Conservation (phyloP, 1,140 invertebrate species). For the Aphaenogaster rudis region DNA sequence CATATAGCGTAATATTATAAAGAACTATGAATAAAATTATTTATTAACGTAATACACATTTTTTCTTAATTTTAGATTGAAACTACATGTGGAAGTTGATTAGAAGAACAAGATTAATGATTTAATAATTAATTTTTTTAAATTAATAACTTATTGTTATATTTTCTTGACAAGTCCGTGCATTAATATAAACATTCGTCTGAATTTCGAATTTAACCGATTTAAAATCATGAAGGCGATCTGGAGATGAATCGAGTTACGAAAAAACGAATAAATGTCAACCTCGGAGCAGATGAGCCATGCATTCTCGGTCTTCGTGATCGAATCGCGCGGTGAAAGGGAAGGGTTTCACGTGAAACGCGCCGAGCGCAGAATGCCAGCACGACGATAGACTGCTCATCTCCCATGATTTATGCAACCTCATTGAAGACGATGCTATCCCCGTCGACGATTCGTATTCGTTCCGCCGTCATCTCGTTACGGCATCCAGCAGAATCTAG, state of each 20-base stretch:
- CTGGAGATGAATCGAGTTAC: constrained; percentile 40
- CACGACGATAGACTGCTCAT: constrained; percentile 64
- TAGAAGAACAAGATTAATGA: background rate
- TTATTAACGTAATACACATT: background rate
- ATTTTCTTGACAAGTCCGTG: background rate
- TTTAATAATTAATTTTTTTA: background rate
- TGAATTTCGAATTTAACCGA: background rate
- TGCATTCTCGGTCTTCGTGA: constrained; percentile 59
- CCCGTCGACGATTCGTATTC: constrained; percentile 51
- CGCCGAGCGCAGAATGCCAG: constrained; percentile 69
- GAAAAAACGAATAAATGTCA: constrained; percentile 73
- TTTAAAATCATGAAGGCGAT: constrained; percentile 2
- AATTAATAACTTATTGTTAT: background rate
- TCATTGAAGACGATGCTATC: constrained; percentile 72
- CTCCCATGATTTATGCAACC: constrained; percentile 75
- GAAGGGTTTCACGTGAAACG: constrained; percentile 68
- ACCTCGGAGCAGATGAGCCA: constrained; percentile 48
- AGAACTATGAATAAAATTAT: background rate
- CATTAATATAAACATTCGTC: background rate
- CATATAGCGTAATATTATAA: background rate
- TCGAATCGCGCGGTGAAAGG: constrained; percentile 77
- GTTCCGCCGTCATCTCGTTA: constrained; percentile 49
- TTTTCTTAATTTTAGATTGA: background rate
- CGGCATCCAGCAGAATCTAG: constrained; percentile 36
- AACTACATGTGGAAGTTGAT: background rate